Evolutionary conservation across 2,888 invertebrate genomes (phyloP).

Genomic region (Tipula unca): DNA sequence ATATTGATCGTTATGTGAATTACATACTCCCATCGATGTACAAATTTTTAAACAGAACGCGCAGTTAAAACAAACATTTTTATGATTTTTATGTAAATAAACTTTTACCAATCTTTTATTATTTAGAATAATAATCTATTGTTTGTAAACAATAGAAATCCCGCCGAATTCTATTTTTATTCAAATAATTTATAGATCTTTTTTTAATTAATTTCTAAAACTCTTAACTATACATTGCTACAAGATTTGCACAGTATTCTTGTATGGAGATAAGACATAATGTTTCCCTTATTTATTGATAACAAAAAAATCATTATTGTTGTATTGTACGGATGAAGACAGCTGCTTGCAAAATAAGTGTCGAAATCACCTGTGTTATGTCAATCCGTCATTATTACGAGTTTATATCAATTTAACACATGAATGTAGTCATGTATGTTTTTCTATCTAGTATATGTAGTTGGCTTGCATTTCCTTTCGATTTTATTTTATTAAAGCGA

Average conservation of each 20-base stretch:
- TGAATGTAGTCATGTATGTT: neutral
- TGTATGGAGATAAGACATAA: neutral
- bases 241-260: neutral
- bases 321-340: neutral
- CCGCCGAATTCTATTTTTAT: neutral
- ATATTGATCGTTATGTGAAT: neutral
- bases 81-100: constrained; percentile 8
- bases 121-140: neutral
- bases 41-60: neutral
- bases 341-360: neutral
- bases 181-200: neutral
- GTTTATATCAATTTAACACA: neutral
- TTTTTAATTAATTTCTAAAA: neutral
- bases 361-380: neutral
- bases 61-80: neutral
- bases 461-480: neutral
- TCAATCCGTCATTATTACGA: neutral
- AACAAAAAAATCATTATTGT: neutral
- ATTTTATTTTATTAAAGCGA: neutral
- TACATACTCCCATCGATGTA: neutral
- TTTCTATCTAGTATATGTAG: neutral
- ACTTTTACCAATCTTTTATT: neutral
- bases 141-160: neutral
- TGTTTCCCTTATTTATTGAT: neutral
- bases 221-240: no score